Conservation (phyloP, 2,888 invertebrate species). For the Dorcus parallelipipedus region DNA sequence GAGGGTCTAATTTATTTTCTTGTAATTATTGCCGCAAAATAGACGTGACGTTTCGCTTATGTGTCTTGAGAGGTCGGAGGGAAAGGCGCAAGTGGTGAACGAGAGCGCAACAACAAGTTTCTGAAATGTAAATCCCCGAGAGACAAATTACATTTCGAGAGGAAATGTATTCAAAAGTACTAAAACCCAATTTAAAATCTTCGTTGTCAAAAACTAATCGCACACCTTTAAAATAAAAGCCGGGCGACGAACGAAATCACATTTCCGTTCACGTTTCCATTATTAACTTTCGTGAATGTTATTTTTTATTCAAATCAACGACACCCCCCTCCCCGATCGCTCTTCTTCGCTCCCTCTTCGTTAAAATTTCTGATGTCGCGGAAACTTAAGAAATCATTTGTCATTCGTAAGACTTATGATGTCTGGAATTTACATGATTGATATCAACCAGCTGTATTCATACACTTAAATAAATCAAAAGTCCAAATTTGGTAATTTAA, state of each 20-base stretch:
- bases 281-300: constrained; percentile 51
- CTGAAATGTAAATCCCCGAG: constrained; percentile 29
- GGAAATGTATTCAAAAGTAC: constrained; percentile 42
- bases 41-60: constrained; percentile 3
- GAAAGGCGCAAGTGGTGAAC: constrained; percentile 1
- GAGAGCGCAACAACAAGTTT: constrained; percentile 1
- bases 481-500: too few species aligned
- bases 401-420: constrained; percentile 44
- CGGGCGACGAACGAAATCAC: constrained; percentile 41
- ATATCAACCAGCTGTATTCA: too few species aligned
- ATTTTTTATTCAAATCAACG: constrained; percentile 51
- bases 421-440: background rate
- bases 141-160: constrained; percentile 40
- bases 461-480: too few species aligned
- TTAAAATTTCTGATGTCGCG: constrained; percentile 30
- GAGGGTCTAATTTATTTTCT: constrained; percentile 8
- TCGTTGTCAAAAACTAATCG: constrained; percentile 46
- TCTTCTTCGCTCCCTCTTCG: constrained; percentile 23
- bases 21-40: constrained; percentile 13
- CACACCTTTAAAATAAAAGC: constrained; percentile 46
- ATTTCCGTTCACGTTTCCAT: constrained; percentile 51
- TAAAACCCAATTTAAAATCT: constrained; percentile 49
- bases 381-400: constrained; percentile 45
- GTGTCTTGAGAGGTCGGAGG: background rate
- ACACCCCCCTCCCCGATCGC: constrained; percentile 1